These are phyloP conservation scores for Mycetomoellerius zeteki DNA, from an alignment of 1,140 invertebrate genomes.

Conservation along the genomic window DNA sequence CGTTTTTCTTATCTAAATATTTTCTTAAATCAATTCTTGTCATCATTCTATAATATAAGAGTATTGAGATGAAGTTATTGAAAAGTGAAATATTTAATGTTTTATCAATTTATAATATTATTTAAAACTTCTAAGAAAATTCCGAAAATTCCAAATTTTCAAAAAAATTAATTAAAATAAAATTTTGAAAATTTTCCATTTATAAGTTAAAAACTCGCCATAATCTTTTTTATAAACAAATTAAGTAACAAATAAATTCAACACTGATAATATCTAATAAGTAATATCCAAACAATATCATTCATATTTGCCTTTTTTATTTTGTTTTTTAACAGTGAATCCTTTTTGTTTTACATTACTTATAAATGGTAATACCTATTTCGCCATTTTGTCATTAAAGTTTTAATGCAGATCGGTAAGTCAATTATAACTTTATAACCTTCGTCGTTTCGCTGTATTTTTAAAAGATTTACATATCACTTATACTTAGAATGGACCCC, in stretches of 20 bases:
- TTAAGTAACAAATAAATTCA: neutral
- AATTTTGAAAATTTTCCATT: neutral
- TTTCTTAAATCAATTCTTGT: neutral
- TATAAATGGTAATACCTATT: neutral
- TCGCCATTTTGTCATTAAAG: constrained; percentile 79
- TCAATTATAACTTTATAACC: constrained; percentile 75
- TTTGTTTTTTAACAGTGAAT: neutral
- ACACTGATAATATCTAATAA: neutral
- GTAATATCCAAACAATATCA: neutral
- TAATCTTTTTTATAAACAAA: neutral
- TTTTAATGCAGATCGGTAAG: constrained; percentile 74
- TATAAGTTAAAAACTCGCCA: neutral
- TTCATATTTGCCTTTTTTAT: neutral
- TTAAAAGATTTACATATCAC: constrained; percentile 68
- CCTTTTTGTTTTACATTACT: neutral
- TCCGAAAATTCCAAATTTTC: neutral
- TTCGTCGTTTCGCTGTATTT: constrained; percentile 38
- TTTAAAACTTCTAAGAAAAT: neutral
- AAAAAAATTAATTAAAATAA: neutral
- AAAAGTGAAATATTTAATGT: neutral
- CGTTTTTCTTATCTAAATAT: neutral
- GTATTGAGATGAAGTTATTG: neutral
- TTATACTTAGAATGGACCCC: constrained; percentile 72
- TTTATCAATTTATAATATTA: neutral
- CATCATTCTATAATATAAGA: neutral